phyloP scores from a whole-genome alignment of 1,140 invertebrate genomes.

The Platorchestia sp. region DNA sequence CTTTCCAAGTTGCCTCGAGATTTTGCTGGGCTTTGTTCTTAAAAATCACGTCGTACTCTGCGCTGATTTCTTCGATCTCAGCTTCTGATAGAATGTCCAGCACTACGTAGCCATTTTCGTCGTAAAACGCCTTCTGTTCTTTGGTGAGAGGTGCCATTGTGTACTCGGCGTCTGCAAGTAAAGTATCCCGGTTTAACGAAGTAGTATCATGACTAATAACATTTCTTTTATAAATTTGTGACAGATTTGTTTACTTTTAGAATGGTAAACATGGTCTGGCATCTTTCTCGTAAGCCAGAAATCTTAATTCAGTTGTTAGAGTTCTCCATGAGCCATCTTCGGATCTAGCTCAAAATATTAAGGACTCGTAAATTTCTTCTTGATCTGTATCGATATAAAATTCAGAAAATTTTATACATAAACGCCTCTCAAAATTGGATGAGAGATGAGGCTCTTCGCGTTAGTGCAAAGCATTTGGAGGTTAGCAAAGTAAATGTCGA shows the following conservation, averaged over 20 bases:
- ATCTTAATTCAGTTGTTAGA: background rate
- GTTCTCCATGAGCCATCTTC: background rate
- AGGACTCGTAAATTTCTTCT: too few relatives aligned
- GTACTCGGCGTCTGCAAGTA: background rate
- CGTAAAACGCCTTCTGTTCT: slow-evolving; percentile 73
- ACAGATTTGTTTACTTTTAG: too few relatives aligned
- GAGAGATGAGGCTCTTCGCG: too few relatives aligned
- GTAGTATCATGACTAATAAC: too few relatives aligned
- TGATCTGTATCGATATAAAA: too few relatives aligned
- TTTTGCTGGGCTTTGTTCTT: slow-evolving; percentile 63
- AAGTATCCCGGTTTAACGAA: too few relatives aligned
- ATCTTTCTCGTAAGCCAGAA: background rate
- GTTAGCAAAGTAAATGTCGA: too few relatives aligned
- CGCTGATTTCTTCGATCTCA: slow-evolving; percentile 73
- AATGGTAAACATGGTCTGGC: background rate
- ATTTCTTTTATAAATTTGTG: too few relatives aligned
- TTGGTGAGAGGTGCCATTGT: slow-evolving; percentile 70
- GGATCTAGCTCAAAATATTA: background rate
- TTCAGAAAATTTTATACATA: too few relatives aligned
- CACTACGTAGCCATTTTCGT: slow-evolving; percentile 74
- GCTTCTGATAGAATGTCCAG: slow-evolving; percentile 71
- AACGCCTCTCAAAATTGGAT: too few relatives aligned
- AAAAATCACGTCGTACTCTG: slow-evolving; percentile 73
- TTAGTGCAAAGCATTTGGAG: too few relatives aligned
- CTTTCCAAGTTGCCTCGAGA: slow-evolving; percentile 74